Conservation (phyloP, 2,888 invertebrate species). For the Heteromurus nitidus region DNA sequence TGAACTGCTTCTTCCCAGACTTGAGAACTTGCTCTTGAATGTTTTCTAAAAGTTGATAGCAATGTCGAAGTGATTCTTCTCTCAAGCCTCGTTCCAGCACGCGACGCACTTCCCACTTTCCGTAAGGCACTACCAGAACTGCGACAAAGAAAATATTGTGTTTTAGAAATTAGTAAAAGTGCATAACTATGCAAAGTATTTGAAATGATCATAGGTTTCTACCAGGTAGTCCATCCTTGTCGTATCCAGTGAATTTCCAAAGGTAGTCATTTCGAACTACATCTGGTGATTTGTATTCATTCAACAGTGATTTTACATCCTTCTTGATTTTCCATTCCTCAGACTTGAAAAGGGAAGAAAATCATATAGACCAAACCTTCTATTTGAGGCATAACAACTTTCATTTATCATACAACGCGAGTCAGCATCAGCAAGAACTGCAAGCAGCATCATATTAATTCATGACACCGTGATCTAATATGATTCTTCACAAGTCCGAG, state of each 20-base stretch:
- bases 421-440: too few species aligned
- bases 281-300: conserved; percentile 56
- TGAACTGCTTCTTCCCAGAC: conserved; percentile 59
- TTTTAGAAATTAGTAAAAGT: background rate
- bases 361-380: too few species aligned
- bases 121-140: conserved; percentile 63
- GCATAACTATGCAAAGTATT: background rate
- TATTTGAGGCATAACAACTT: too few species aligned
- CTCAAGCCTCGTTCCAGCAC: conserved; percentile 49
- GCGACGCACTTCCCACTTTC: conserved; percentile 59
- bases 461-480: too few species aligned
- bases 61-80: conserved; percentile 52
- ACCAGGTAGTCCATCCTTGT: conserved; percentile 61
- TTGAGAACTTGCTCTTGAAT: conserved; percentile 51
- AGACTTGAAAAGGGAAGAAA: conserved; percentile 24
- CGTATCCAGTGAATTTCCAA: conserved; percentile 56
- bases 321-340: conserved; percentile 51
- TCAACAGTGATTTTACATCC: conserved; percentile 39
- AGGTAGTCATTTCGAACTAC: conserved; percentile 53
- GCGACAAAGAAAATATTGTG: background rate
- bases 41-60: conserved; percentile 61
- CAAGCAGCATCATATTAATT: too few species aligned
- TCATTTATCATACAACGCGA: too few species aligned
- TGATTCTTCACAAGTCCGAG: too few species aligned
- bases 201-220: background rate